Evolutionary conservation across 2,888 invertebrate species (phyloP), one percentile per base, ranked within the genome.

Genomic region (Limnephilus marmoratus): DNA sequence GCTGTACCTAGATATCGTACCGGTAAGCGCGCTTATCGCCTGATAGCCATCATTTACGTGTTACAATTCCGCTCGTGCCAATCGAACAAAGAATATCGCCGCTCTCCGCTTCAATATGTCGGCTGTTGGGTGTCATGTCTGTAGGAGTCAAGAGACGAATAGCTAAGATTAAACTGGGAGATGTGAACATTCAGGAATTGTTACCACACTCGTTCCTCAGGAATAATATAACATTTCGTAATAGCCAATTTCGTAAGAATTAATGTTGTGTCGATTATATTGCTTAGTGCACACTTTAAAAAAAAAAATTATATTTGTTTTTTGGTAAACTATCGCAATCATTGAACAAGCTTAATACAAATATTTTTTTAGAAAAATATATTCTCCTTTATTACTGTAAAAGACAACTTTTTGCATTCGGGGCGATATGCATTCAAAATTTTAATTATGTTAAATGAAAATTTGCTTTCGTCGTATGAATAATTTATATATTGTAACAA

Each of bases 1-100:
- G 49, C 13, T 45, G 49, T 49, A 49, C 49, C 49, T 18, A 53
- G 53, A n/a, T n/a, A n/a, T 2, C 68, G n/a, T 9, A 9, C 24
- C 68, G 68, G 24, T 68, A n/a, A 68, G 31, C 83, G 31, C 83
- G 24, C 37, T 83, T 83, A 83, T 24, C 18, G 37, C 24, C 37
- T 37, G 83, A 83, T 83, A 24, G 37, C 83, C 3, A 83, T 83
- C 83, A 83, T 83, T 83, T 83, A 83, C 83, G 83, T 83, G 83
- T 34, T 37, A 83, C 37, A 24, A 83, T 83, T 83, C 37, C 37
- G 37, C 24, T 83, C 83, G 34, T 83, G 83, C 83, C 34, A 83
- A 37, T 41, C 34, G 83, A 83, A 83, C 83, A 37, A 83, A 83
- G 83, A 83, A 37, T 37, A 83, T 83, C 83, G 24, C 83, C 37